A percentile compares a stretch with the other conserved stretches of the same genome.
Evolutionary conservation across 2,113 vertebrate genomes (phyloP).

Genomic region (Ageneiosus marmoratus): DNA sequence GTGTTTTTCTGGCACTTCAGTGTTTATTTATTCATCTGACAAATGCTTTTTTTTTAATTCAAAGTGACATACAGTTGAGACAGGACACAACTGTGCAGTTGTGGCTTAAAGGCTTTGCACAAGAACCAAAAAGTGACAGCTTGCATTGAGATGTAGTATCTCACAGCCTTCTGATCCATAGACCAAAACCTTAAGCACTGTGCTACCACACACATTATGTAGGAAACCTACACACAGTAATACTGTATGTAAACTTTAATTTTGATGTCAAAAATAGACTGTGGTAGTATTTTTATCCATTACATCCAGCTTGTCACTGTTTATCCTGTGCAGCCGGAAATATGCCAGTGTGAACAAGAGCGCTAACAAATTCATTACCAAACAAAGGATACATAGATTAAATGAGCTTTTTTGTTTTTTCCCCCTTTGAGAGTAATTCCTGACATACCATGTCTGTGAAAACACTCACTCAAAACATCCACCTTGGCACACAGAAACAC

Average conservation of each 20-base stretch:
- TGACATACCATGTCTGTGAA: slow-evolving; percentile 9
- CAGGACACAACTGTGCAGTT: not conserved
- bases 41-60: no score
- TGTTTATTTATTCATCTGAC: no score
- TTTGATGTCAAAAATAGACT: not conserved
- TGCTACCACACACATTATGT: not conserved
- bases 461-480: slow-evolving; percentile 24
- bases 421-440: not conserved
- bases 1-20: no score
- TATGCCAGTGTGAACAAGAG: not conserved
- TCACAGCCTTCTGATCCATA: not conserved
- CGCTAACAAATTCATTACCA: slow-evolving; percentile 4
- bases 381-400: slow-evolving; percentile 12
- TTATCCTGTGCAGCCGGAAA: not conserved
- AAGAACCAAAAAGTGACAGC: not conserved
- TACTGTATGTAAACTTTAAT: not conserved
- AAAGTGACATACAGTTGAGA: no score
- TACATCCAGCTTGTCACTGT: not conserved
- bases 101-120: not conserved
- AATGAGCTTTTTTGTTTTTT: slow-evolving; percentile 13
- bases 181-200: not conserved
- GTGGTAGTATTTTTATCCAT: not conserved
- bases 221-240: slow-evolving; percentile 11
- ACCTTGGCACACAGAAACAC: slow-evolving; percentile 26
- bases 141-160: not conserved